Conservation (phyloP, 35 echinoderm and acorn worm genomes). For the Ophioderma brevispina region DNA sequence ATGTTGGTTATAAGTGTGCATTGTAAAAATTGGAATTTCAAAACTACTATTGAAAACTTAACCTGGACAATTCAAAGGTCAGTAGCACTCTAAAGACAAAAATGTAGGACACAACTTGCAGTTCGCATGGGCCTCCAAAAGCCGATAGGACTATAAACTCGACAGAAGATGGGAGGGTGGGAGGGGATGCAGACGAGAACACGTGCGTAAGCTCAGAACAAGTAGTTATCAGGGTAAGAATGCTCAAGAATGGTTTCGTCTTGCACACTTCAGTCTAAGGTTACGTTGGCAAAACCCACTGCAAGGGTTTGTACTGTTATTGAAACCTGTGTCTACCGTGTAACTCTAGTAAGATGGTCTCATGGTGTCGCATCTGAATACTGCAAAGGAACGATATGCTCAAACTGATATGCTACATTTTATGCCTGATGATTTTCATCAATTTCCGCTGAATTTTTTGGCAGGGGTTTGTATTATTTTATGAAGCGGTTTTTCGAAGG, state of each 20-base stretch:
- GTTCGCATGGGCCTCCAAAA: not conserved
- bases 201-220: not conserved
- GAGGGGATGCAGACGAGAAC: not conserved
- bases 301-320: not conserved
- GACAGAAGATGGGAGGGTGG: not conserved
- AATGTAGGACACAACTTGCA: not conserved
- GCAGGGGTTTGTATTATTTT: no score
- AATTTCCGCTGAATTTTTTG: no score
- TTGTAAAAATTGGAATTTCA: no score
- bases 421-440: no score
- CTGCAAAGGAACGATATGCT: not conserved
- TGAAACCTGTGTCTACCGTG: not conserved
- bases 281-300: not conserved
- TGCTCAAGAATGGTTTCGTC: slow-evolving; percentile 2
- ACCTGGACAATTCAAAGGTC: no score
- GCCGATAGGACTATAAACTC: not conserved
- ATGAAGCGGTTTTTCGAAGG: no score
- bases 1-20: no score
- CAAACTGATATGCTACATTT: no score
- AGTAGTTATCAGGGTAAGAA: no score
- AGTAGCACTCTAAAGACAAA: no score
- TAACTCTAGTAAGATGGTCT: not conserved
- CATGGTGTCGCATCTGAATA: not conserved
- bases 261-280: not conserved
- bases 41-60: no score